Evolutionary conservation across 1,140 invertebrate species (phyloP).

Genomic region (Tetraneura akinire): DNA sequence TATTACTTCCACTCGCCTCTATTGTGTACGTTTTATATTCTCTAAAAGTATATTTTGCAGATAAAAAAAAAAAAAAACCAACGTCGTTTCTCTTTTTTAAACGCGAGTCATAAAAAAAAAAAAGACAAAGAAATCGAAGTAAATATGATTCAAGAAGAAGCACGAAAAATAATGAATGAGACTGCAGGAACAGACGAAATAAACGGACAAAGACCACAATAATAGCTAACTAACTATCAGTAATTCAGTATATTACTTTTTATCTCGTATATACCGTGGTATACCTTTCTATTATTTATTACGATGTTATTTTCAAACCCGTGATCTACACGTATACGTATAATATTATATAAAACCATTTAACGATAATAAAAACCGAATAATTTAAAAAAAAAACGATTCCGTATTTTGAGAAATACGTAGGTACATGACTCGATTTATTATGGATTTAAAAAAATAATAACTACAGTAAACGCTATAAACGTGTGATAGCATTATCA

Average conservation of each 20-base stretch:
- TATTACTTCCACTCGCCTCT: neutral
- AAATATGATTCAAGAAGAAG: neutral
- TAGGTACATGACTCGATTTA: too few relatives aligned
- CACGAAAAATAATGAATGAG: neutral
- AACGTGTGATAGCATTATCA: too few relatives aligned
- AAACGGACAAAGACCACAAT: neutral
- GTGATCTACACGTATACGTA: neutral
- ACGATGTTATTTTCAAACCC: neutral
- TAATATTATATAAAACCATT: neutral
- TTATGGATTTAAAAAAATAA: too few relatives aligned
- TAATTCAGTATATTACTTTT: neutral
- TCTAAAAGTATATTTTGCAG: neutral
- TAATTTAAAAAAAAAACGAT: neutral
- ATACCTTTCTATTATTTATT: neutral
- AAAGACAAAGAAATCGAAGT: neutral
- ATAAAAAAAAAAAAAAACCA: conserved; percentile 18
- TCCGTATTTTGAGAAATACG: too few relatives aligned
- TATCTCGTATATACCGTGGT: conserved; percentile 1
- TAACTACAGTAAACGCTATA: too few relatives aligned
- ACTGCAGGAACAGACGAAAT: neutral
- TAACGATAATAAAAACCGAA: neutral
- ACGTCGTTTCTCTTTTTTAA: neutral
- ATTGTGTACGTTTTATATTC: neutral
- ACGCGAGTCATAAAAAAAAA: neutral
- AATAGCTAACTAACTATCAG: neutral